Evolutionary conservation across 2,113 vertebrate species (phyloP).

Genomic region (Ramphastos sulfuratus): DNA sequence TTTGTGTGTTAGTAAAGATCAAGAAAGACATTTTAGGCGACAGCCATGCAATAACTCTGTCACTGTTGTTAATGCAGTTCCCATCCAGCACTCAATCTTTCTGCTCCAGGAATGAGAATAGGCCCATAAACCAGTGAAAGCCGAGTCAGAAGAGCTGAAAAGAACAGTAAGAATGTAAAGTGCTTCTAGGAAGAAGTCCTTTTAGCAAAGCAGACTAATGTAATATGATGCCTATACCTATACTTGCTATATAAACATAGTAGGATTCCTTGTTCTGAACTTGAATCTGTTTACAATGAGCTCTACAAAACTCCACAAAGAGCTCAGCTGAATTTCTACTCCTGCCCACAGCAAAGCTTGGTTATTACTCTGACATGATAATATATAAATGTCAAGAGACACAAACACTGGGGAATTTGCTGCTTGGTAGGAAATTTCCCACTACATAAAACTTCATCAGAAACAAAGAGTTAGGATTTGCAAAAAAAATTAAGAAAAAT

Average conservation of each 20-base stretch:
- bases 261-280: not conserved
- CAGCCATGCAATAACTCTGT: not conserved
- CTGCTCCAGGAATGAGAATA: not conserved
- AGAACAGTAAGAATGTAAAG: not conserved
- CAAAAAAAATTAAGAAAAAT: not conserved
- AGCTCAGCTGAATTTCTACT: not conserved
- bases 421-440: not conserved
- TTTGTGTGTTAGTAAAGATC: not conserved
- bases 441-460: not conserved
- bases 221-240: not conserved
- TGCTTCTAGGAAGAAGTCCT: not conserved
- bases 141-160: not conserved
- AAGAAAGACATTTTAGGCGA: not conserved
- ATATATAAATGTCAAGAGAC: not conserved
- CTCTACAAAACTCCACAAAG: rapidly evolving
- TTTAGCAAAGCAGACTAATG: not conserved
- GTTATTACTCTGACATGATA: not conserved
- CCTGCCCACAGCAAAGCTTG: not conserved
- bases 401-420: not conserved
- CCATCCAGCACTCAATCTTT: not conserved
- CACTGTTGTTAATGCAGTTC: not conserved
- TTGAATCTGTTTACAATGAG: rapidly evolving
- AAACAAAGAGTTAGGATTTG: not conserved
- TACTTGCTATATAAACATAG: not conserved
- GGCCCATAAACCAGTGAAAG: not conserved